phyloP scores from a whole-genome alignment of 2,797 vertebrate genomes.

The Rousettus madagascariensis region DNA sequence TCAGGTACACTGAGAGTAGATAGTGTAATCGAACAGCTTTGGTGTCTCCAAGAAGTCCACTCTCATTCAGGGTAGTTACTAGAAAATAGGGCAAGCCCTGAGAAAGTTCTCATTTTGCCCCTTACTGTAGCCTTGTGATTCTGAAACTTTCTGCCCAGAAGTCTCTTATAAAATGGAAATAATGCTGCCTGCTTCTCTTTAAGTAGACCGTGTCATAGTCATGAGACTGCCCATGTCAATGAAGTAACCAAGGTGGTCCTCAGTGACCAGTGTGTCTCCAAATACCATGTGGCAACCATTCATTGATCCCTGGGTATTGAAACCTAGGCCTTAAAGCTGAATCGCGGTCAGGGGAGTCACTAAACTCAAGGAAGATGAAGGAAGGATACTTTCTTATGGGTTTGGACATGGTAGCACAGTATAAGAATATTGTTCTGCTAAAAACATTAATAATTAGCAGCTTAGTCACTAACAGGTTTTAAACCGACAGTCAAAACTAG shows the following conservation, averaged over 20 bases:
- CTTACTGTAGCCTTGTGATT: neutral
- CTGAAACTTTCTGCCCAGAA: neutral
- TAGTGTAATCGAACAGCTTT: neutral
- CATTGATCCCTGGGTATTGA: neutral
- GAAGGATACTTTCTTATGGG: neutral
- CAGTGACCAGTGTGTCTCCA: neutral
- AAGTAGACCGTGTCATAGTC: neutral
- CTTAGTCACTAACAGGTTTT: neutral
- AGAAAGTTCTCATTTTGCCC: neutral
- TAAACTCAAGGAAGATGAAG: neutral
- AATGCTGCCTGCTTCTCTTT: neutral
- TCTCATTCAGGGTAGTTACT: neutral
- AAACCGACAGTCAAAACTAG: neutral
- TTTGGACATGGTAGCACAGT: accelerated
- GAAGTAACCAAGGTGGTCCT: neutral
- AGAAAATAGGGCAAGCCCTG: neutral
- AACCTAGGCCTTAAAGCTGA: neutral
- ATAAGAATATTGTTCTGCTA: neutral
- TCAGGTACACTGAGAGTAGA: neutral
- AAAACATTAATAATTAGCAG: neutral
- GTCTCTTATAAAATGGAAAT: neutral
- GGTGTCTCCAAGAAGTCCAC: neutral
- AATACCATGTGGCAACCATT: neutral
- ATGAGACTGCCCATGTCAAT: neutral
- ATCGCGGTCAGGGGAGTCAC: neutral